Conservation (phyloP, 2,888 invertebrate species). For the Apantesis nais region DNA sequence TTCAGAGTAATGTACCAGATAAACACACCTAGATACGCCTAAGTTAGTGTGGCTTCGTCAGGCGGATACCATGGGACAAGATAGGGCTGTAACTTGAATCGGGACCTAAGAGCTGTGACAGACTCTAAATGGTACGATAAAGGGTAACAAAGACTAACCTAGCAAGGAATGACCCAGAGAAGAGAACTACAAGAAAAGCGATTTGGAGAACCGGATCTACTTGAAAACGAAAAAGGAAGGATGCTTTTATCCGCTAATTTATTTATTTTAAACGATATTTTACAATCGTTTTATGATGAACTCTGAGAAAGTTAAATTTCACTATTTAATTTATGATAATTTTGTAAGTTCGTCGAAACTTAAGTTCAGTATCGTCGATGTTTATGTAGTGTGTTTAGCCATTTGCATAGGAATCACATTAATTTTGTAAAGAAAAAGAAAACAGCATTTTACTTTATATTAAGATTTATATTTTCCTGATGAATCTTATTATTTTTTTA, state of each 20-base stretch:
- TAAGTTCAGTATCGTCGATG: slow-evolving; percentile 66
- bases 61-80: no score
- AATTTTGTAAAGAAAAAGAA: slow-evolving; percentile 6
- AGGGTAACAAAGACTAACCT: background rate
- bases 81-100: background rate
- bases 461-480: slow-evolving; percentile 8
- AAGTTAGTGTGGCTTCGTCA: no score
- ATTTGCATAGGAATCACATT: slow-evolving; percentile 30
- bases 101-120: background rate
- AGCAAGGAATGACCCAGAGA: background rate
- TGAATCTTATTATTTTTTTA: slow-evolving; percentile 10
- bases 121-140: background rate
- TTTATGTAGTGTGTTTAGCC: no score
- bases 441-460: background rate
- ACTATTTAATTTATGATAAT: slow-evolving; percentile 67
- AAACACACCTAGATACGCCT: background rate
- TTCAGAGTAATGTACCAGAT: background rate
- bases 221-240: background rate
- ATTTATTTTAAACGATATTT: no score
- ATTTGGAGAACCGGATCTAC: background rate
- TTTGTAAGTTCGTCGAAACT: slow-evolving; percentile 52
- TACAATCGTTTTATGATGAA: slow-evolving; percentile 48
- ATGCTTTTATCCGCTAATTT: no score
- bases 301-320: slow-evolving; percentile 75
- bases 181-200: background rate